Percentiles rank a stretch among this genome's conserved stretches.
Conservation (phyloP, 2,113 vertebrate genomes). For the Mionectes macconnelli region DNA sequence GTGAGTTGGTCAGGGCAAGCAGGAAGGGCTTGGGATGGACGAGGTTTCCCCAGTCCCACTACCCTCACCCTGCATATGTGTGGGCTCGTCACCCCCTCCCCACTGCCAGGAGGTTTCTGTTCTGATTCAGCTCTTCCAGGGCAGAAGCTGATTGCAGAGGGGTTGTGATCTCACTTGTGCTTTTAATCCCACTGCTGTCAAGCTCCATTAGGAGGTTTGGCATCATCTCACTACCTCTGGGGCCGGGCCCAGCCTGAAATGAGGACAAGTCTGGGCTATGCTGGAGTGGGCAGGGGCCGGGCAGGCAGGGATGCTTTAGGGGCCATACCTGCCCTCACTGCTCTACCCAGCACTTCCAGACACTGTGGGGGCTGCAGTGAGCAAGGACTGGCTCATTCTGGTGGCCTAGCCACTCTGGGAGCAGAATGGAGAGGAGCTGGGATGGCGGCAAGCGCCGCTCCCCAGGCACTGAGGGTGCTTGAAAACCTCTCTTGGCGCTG, state of each 20-base stretch:
- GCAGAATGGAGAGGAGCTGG: background rate
- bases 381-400: background rate
- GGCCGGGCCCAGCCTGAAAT: constrained; percentile 62
- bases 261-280: constrained; percentile 1
- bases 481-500: fast-evolving
- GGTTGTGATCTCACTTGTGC: constrained; percentile 45
- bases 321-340: fast-evolving
- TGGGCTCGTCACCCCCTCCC: background rate
- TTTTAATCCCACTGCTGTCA: constrained; percentile 78
- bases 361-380: background rate
- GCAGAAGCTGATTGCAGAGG: constrained; percentile 41
- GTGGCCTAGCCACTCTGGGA: background rate
- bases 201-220: constrained; percentile 74
- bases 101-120: constrained; percentile 41
- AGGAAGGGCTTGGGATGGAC: background rate
- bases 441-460: fast-evolving
- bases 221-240: constrained; percentile 71
- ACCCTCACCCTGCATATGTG: fast-evolving
- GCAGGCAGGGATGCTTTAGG: background rate
- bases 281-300: background rate
- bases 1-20: background rate
- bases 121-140: constrained; percentile 66
- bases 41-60: background rate
- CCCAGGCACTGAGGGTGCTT: background rate
- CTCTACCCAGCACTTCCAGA: background rate